Conservation (phyloP, 2,888 invertebrate species). For the Blera fallax region DNA sequence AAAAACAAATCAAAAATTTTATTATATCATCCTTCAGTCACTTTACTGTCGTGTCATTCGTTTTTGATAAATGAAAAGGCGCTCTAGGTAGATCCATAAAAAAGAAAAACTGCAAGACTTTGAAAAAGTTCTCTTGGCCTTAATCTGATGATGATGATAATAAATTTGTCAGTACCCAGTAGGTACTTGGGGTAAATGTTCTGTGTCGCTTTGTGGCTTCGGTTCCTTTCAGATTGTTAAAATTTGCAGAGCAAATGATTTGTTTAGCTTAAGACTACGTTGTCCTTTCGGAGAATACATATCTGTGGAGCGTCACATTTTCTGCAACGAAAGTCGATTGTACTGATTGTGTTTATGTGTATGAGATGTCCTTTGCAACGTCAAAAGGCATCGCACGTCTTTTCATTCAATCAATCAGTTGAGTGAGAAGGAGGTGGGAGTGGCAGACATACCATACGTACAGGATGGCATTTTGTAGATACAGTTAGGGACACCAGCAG, state of each 20-base stretch:
- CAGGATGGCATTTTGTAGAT: slow-evolving; percentile 21
- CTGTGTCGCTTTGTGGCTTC: slow-evolving; percentile 10
- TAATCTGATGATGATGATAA: slow-evolving; percentile 33
- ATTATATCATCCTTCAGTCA: background rate
- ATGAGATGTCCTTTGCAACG: background rate
- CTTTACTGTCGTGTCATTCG: background rate
- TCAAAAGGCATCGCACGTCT: background rate
- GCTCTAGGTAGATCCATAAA: background rate
- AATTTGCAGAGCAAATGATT: slow-evolving; percentile 36
- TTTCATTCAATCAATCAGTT: slow-evolving; percentile 46
- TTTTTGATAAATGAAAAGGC: background rate
- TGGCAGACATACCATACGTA: slow-evolving; percentile 1
- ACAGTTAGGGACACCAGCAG: slow-evolving; percentile 4
- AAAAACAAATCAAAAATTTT: background rate
- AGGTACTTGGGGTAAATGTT: slow-evolving; percentile 6
- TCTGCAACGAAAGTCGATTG: background rate
- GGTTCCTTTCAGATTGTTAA: slow-evolving; percentile 15
- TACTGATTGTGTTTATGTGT: background rate
- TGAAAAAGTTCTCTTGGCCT: background rate
- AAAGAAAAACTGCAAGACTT: slow-evolving; percentile 15
- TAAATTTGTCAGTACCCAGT: slow-evolving; percentile 21
- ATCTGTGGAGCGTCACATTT: background rate
- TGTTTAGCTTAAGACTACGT: slow-evolving; percentile 28
- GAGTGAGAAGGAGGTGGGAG: background rate
- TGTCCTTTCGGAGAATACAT: background rate